These are phyloP conservation scores for Trachurus trachurus DNA, from an alignment of 2,797 vertebrate genomes.

Conservation along the genomic window DNA sequence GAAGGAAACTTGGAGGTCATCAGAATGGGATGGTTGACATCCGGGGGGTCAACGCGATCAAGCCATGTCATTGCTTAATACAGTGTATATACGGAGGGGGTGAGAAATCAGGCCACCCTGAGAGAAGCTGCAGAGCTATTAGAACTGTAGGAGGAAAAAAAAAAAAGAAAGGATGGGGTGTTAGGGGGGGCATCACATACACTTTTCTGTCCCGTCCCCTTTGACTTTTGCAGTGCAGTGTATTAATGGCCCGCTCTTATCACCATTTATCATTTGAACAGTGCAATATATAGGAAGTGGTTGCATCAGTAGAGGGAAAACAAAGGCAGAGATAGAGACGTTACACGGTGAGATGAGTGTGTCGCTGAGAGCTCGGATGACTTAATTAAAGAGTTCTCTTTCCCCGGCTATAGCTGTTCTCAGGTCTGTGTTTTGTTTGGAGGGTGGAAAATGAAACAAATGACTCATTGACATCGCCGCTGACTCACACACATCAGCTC, in stretches of 20 bases:
- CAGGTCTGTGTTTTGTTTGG: slow-evolving; percentile 54
- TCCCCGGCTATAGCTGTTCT: slow-evolving; percentile 41
- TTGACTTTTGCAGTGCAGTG: slow-evolving; percentile 80
- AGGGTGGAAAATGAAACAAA: slow-evolving; percentile 67
- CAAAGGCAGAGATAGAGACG: slow-evolving; percentile 73
- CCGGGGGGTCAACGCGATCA: slow-evolving; percentile 74
- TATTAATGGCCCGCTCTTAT: slow-evolving; percentile 83
- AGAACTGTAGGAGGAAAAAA: slow-evolving; percentile 47
- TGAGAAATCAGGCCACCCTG: slow-evolving; percentile 58
- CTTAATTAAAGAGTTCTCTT: slow-evolving; percentile 73
- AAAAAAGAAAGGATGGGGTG: background rate
- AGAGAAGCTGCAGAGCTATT: slow-evolving; percentile 69
- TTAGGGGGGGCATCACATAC: slow-evolving; percentile 65
- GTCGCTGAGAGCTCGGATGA: slow-evolving; percentile 66
- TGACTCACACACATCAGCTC: slow-evolving; percentile 61
- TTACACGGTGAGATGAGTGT: slow-evolving; percentile 62
- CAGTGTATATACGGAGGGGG: slow-evolving; percentile 50
- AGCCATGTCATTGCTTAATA: slow-evolving; percentile 75
- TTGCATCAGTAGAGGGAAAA: slow-evolving; percentile 76
- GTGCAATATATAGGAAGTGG: slow-evolving; percentile 76
- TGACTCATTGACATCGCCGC: slow-evolving; percentile 58
- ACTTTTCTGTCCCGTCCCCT: slow-evolving; percentile 78
- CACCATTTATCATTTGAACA: slow-evolving; percentile 84
- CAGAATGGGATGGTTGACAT: slow-evolving; percentile 67
- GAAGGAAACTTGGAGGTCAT: slow-evolving; percentile 81